Evolutionary conservation across 1,140 invertebrate species (phyloP).

Genomic region (Bombus impatiens): DNA sequence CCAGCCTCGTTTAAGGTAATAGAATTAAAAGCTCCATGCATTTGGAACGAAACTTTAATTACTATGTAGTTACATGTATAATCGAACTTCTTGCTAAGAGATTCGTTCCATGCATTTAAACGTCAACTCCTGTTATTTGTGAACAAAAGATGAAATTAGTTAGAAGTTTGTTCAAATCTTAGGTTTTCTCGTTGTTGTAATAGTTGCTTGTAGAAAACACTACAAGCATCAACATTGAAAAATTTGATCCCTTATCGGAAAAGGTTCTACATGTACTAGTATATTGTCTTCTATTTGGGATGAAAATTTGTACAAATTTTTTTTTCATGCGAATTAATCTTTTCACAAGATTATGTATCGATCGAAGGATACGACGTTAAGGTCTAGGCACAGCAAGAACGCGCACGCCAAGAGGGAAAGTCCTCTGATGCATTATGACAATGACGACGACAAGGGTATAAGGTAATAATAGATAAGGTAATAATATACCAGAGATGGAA

Average conservation of each 20-base stretch:
- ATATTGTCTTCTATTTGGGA: background rate
- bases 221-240: too few relatives aligned
- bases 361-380: constrained; percentile 53
- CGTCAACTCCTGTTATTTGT: background rate
- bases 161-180: background rate
- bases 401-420: constrained; percentile 22
- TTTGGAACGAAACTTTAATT: background rate
- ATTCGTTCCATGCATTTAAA: background rate
- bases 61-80: too few relatives aligned
- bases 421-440: background rate
- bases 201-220: too few relatives aligned
- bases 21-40: background rate
- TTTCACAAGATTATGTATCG: constrained; percentile 37
- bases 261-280: too few relatives aligned
- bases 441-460: constrained; percentile 54
- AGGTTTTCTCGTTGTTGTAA: too few relatives aligned
- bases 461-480: constrained; percentile 39
- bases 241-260: background rate
- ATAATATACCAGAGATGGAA: background rate
- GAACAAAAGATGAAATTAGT: background rate
- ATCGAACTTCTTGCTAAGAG: background rate
- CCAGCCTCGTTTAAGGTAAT: constrained; percentile 27
- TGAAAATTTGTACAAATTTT: background rate
- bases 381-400: constrained; percentile 58
- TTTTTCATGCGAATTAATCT: background rate